These are phyloP conservation scores for Bombus polaris DNA, from an alignment of 1,140 invertebrate species.

Conservation along the genomic window DNA sequence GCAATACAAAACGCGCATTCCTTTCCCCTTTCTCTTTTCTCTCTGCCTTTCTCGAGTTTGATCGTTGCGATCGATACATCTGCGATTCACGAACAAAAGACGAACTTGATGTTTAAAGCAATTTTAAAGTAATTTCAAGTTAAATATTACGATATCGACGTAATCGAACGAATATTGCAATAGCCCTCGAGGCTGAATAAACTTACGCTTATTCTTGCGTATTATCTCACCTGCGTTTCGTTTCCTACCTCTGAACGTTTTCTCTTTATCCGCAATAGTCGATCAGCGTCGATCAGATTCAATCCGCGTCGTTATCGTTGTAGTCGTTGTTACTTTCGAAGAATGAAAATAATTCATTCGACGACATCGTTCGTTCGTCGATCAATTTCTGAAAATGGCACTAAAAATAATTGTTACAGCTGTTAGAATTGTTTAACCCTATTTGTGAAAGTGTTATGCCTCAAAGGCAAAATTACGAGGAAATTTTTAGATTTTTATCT, in stretches of 20 bases:
- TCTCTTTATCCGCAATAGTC: too few relatives aligned
- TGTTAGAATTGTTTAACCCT: fast-evolving
- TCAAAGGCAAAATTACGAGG: neutral
- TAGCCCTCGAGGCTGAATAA: too few relatives aligned
- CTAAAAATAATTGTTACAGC: neutral
- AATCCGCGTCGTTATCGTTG: neutral
- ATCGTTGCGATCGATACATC: neutral
- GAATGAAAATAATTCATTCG: neutral
- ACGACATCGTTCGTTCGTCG: neutral
- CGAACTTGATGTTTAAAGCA: neutral
- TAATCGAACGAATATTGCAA: too few relatives aligned
- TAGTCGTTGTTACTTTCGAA: neutral
- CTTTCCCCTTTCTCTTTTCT: slow-evolving; percentile 21
- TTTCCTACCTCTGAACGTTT: too few relatives aligned
- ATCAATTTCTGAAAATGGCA: neutral
- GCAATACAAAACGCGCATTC: neutral
- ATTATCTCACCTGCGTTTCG: too few relatives aligned
- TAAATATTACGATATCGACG: neutral
- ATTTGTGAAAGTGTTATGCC: neutral
- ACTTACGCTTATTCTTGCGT: too few relatives aligned
- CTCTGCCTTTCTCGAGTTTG: neutral
- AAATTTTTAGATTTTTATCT: neutral
- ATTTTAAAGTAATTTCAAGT: neutral
- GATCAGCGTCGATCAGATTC: too few relatives aligned
- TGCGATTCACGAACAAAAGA: neutral